These are phyloP conservation scores for Ptilorrhoa leucosticta DNA, from an alignment of 2,113 vertebrate genomes.

Conservation along the genomic window DNA sequence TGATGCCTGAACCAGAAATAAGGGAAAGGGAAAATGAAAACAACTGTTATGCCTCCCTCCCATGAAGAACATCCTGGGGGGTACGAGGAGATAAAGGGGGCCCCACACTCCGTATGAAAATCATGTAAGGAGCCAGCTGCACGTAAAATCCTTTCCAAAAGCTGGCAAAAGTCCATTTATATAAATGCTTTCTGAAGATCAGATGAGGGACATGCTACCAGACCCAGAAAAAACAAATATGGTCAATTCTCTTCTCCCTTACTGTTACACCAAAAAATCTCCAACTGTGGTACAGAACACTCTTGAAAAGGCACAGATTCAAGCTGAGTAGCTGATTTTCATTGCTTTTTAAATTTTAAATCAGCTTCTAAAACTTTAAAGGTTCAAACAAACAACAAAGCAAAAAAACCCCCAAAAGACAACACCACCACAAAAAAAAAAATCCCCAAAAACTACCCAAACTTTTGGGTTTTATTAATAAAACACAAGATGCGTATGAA, in stretches of 20 bases:
- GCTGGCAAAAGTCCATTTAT: constrained; percentile 24
- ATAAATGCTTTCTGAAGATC: constrained; percentile 13
- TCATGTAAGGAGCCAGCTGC: constrained; percentile 22
- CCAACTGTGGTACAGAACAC: neutral
- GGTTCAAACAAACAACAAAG: neutral
- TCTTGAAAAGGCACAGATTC: neutral
- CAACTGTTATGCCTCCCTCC: constrained; percentile 37
- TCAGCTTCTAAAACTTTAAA: neutral
- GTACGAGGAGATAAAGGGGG: neutral
- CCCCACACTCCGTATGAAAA: neutral
- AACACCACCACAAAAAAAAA: neutral
- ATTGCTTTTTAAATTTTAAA: neutral
- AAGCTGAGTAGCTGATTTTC: neutral
- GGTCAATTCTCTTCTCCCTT: neutral
- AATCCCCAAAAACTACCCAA: no score
- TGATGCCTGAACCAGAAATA: neutral
- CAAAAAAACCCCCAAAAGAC: neutral
- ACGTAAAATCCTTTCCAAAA: neutral
- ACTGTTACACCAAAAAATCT: neutral
- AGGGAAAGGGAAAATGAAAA: constrained; percentile 31
- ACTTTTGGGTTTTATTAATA: neutral
- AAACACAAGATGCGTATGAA: neutral
- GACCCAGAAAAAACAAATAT: neutral
- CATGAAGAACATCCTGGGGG: constrained; percentile 44
- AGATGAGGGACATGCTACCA: neutral